These are phyloP conservation scores for Pseudeuparius sepicola DNA, from an alignment of 2,888 invertebrate genomes.

Conservation along the genomic window DNA sequence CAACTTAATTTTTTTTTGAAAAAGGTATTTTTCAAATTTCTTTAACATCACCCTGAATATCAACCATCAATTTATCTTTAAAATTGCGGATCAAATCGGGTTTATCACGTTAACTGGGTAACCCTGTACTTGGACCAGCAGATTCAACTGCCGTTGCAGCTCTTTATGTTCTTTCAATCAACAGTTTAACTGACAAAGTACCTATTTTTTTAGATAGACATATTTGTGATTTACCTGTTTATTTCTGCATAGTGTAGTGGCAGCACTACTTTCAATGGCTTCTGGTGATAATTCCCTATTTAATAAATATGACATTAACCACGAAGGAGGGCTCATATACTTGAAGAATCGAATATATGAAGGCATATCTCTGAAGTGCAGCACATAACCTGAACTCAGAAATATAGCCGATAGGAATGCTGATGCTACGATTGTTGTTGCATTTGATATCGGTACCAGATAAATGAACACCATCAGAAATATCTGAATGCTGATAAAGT, in stretches of 20 bases:
- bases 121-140: too few species aligned
- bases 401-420: conserved; percentile 50
- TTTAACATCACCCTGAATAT: neutral
- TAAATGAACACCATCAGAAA: conserved; percentile 57
- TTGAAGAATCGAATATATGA: conserved; percentile 56
- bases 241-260: conserved; percentile 52
- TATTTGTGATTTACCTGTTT: conserved; percentile 52
- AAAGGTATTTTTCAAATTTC: too few species aligned
- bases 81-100: too few species aligned
- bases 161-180: too few species aligned
- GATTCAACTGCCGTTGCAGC: too few species aligned
- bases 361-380: conserved; percentile 60
- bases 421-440: conserved; percentile 50
- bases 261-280: conserved; percentile 48
- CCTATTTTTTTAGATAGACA: conserved; percentile 1
- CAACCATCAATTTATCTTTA: neutral
- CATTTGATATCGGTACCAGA: conserved; percentile 54
- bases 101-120: too few species aligned
- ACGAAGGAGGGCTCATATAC: conserved; percentile 60
- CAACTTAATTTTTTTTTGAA: too few species aligned
- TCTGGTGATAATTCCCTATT: conserved; percentile 55
- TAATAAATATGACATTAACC: conserved; percentile 59
- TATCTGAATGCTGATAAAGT: conserved; percentile 59
- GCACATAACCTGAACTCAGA: conserved; percentile 55
- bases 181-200: too few species aligned